Evolutionary conservation across 1,140 invertebrate genomes (phyloP).

Genomic region (Cepaea nemoralis): DNA sequence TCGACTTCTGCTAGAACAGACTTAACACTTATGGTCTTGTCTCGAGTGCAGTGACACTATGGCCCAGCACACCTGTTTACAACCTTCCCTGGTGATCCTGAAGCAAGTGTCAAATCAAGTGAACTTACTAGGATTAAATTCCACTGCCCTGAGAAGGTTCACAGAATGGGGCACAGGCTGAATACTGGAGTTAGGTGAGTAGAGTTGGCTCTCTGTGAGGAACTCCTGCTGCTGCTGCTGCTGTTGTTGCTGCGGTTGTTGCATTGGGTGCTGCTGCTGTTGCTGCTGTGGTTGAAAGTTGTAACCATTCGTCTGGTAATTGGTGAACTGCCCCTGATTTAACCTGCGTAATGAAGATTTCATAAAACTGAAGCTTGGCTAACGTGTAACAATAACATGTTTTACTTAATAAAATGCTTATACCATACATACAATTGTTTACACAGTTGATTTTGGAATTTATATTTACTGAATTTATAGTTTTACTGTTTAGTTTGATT

Average conservation of each 20-base stretch:
- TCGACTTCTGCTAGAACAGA: no score
- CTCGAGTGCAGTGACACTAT: no score
- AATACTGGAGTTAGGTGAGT: constrained; percentile 51
- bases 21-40: no score
- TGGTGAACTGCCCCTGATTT: constrained; percentile 5
- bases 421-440: no score
- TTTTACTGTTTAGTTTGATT: no score
- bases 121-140: constrained; percentile 60
- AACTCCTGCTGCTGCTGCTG: constrained; percentile 45
- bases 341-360: neutral
- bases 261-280: constrained; percentile 45
- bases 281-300: constrained; percentile 41
- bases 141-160: constrained; percentile 55
- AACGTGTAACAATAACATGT: neutral
- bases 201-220: constrained; percentile 42
- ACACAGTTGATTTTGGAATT: no score
- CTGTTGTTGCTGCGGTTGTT: constrained; percentile 49
- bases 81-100: no score
- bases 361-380: neutral
- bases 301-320: constrained; percentile 47
- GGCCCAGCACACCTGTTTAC: no score
- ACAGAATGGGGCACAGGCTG: constrained; percentile 54
- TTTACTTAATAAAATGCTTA: no score
- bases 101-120: no score
- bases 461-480: no score